Percentiles rank a stretch among this genome's conserved stretches.
Evolutionary conservation across 2,888 invertebrate genomes (phyloP).

Genomic region (Aporophyla nigra): DNA sequence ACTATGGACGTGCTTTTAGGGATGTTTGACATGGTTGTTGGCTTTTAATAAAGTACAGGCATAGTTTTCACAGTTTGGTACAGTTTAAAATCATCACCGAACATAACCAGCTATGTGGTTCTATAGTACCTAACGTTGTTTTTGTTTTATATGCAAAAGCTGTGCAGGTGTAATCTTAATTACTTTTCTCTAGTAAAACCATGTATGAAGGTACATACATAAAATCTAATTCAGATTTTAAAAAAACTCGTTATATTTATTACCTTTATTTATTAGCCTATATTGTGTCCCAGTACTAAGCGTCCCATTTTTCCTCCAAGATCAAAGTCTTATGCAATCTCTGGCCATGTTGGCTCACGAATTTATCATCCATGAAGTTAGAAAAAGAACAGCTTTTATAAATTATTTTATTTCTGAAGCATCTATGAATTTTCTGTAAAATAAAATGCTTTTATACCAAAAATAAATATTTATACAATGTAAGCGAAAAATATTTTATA

Average conservation of each 20-base stretch:
- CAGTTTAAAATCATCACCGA: not conserved
- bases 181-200: not conserved
- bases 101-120: not conserved
- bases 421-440: not conserved
- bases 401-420: not conserved
- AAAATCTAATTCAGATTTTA: no score
- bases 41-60: not conserved
- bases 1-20: not conserved
- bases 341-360: no score
- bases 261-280: no score
- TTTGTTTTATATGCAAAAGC: not conserved
- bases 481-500: slow-evolving; percentile 28
- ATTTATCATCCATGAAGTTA: no score
- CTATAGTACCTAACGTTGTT: not conserved
- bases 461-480: slow-evolving; percentile 35
- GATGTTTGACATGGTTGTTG: not conserved
- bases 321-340: no score
- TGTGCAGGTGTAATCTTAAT: not conserved
- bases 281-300: no score
- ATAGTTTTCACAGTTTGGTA: not conserved
- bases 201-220: no score
- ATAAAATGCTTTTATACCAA: slow-evolving; percentile 10
- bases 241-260: not conserved
- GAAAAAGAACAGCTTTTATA: not conserved
- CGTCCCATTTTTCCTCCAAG: no score